phyloP scores from a whole-genome alignment of 2,888 invertebrate genomes.

The Mesorhabditis spiculigera region DNA sequence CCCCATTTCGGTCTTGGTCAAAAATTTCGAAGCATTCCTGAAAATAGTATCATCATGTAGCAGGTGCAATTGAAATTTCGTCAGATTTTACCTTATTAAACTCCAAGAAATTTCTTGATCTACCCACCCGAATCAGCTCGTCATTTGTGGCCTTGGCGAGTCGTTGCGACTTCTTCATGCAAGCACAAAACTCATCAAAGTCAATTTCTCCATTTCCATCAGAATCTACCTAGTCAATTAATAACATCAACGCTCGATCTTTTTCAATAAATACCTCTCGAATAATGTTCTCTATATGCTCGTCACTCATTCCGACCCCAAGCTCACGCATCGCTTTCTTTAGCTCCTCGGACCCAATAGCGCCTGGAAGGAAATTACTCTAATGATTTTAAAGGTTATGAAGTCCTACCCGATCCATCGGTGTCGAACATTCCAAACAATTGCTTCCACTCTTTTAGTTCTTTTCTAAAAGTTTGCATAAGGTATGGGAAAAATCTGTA shows the following conservation, averaged over 20 bases:
- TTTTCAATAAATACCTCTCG: slow-evolving; percentile 40
- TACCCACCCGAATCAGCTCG: slow-evolving; percentile 40
- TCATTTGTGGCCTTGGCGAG: slow-evolving; percentile 52
- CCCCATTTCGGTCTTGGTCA: slow-evolving; percentile 52
- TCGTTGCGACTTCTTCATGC: slow-evolving; percentile 57
- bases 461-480: slow-evolving; percentile 30
- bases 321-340: slow-evolving; percentile 57
- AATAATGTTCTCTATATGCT: slow-evolving; percentile 55
- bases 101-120: not conserved
- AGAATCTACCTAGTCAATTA: slow-evolving; percentile 47
- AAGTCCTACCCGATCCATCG: slow-evolving; percentile 54
- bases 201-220: slow-evolving; percentile 59
- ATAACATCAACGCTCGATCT: not conserved
- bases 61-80: not conserved
- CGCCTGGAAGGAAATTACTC: not conserved
- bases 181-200: slow-evolving; percentile 58
- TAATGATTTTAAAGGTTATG: not conserved
- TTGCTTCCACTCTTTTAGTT: slow-evolving; percentile 53
- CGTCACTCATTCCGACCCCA: slow-evolving; percentile 51
- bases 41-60: slow-evolving; percentile 17
- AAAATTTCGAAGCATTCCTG: slow-evolving; percentile 56
- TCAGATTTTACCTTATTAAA: no score
- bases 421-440: slow-evolving; percentile 58
- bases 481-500: no score
- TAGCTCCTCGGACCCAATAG: slow-evolving; percentile 53